Conservation (phyloP, 2,113 vertebrate genomes). For the Theristicus caerulescens region DNA sequence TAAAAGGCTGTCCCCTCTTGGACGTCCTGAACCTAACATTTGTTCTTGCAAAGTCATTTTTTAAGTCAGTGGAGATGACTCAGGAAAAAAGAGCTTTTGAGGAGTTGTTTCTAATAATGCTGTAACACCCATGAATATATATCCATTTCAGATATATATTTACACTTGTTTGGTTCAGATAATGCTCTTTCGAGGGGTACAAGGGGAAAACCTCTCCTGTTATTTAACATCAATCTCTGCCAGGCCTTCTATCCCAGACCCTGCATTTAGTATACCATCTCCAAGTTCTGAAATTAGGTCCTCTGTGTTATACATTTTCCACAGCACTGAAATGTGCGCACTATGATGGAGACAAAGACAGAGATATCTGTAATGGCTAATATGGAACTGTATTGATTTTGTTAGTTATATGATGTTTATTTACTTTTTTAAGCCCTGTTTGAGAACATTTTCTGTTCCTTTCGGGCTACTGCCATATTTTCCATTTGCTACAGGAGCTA, state of each 20-base stretch:
- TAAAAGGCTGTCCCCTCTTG: background rate
- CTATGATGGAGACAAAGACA: background rate
- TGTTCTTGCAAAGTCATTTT: background rate
- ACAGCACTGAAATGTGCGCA: background rate
- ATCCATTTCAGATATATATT: background rate
- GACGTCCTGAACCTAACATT: background rate
- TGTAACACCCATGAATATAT: background rate
- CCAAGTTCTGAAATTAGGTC: background rate
- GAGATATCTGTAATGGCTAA: constrained; percentile 7
- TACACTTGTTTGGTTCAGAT: background rate
- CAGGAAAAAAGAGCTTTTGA: background rate
- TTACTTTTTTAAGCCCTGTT: constrained; percentile 39
- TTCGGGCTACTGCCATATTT: constrained; percentile 4
- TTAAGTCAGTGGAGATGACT: background rate
- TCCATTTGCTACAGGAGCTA: constrained; percentile 38
- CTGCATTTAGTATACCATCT: background rate
- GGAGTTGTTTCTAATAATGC: background rate
- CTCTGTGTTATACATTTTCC: background rate
- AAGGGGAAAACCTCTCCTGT: background rate
- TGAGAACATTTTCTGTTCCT: constrained; percentile 44
- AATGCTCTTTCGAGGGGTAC: background rate
- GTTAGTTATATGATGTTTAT: constrained; percentile 31
- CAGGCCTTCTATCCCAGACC: background rate
- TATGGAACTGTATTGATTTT: constrained; percentile 44
- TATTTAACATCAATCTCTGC: background rate